Conservation (phyloP, 2,113 vertebrate species). For the Eidolon helvum region DNA sequence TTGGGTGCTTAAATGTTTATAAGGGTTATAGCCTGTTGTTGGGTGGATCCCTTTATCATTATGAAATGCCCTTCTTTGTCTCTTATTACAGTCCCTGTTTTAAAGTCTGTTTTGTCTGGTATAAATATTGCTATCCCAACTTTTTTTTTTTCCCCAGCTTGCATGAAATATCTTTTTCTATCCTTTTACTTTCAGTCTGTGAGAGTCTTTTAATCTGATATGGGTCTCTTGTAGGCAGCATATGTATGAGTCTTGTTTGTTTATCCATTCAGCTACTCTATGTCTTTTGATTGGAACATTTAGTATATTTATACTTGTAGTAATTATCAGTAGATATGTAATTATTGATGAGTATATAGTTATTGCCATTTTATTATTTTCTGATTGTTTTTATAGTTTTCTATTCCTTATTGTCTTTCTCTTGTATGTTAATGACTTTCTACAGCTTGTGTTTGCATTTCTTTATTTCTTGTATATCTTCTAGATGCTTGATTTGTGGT, state of each 20-base stretch:
- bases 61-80: background rate
- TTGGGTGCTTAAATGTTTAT: background rate
- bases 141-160: background rate
- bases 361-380: background rate
- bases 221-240: background rate
- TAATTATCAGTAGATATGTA: background rate
- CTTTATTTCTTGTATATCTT: background rate
- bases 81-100: background rate
- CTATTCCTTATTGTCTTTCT: background rate
- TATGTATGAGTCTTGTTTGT: background rate
- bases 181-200: background rate
- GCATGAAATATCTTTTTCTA: background rate
- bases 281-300: background rate
- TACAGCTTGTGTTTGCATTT: background rate
- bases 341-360: background rate
- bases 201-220: background rate
- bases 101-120: background rate
- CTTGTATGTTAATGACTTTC: background rate
- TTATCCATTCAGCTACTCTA: background rate
- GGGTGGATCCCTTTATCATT: background rate
- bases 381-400: background rate
- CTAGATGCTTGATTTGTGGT: background rate
- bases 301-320: background rate
- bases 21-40: background rate
- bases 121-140: background rate